Conservation (phyloP, 2,113 vertebrate species). For the Fregetta grallaria region DNA sequence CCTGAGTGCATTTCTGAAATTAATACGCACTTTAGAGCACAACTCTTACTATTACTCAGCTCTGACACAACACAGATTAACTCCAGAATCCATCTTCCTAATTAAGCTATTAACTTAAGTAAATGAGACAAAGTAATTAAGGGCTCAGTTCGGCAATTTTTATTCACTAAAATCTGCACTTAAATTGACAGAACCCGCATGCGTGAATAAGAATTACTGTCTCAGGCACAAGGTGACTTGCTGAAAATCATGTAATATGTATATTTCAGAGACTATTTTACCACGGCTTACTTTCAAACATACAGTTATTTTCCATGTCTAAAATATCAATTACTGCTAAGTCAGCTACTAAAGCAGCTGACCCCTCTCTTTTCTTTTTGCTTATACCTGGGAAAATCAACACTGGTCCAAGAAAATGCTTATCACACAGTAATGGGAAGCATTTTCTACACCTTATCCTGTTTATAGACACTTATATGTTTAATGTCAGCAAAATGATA, state of each 20-base stretch:
- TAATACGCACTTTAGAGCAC: background rate
- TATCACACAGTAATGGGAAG: background rate
- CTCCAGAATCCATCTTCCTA: constrained; percentile 4
- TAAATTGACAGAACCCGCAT: background rate
- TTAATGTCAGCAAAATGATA: background rate
- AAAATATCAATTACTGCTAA: background rate
- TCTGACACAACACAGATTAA: background rate
- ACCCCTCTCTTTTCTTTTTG: background rate
- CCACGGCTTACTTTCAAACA: background rate
- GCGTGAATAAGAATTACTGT: constrained; percentile 7
- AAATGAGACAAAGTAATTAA: constrained; percentile 45
- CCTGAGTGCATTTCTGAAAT: background rate
- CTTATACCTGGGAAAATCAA: background rate
- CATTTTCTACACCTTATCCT: background rate
- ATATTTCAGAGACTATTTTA: background rate
- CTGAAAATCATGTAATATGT: background rate
- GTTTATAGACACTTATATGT: background rate
- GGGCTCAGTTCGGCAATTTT: background rate
- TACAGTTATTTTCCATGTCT: background rate
- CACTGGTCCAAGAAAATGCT: background rate
- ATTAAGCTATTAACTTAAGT: background rate
- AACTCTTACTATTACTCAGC: background rate
- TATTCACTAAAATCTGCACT: constrained; percentile 2
- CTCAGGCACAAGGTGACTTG: background rate
- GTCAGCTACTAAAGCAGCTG: background rate